phyloP scores from a whole-genome alignment of 2,888 invertebrate genomes.

The Oeneis ivallda region DNA sequence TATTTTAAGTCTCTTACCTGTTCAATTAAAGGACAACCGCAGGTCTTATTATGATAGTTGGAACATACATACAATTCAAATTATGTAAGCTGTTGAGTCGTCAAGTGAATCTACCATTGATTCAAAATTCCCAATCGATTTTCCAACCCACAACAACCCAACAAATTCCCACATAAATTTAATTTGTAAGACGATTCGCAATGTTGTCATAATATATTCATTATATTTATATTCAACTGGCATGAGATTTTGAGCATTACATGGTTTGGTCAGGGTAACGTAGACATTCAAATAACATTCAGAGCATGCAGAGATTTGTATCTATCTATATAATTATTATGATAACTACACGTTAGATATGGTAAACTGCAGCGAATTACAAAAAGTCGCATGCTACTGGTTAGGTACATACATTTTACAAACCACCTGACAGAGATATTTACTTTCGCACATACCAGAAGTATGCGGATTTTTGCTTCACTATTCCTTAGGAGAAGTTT shows the following conservation, averaged over 20 bases:
- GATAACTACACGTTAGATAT: neutral
- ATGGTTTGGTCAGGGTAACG: neutral
- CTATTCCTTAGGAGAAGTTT: neutral
- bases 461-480: conserved; percentile 13
- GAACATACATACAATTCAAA: too few species aligned
- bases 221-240: neutral
- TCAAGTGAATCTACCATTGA: too few species aligned
- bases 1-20: too few species aligned
- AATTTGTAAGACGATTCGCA: too few species aligned
- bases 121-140: too few species aligned
- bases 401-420: neutral
- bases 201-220: neutral
- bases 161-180: too few species aligned
- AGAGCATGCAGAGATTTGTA: neutral
- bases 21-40: too few species aligned
- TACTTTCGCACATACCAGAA: neutral
- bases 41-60: too few species aligned
- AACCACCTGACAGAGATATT: neutral
- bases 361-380: neutral
- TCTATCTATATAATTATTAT: neutral
- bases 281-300: neutral
- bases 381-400: neutral
- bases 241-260: neutral
- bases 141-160: too few species aligned
- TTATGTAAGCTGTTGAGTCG: too few species aligned